Conservation (phyloP, 2,797 vertebrate genomes). For the Pseudochaenichthys georgianus region DNA sequence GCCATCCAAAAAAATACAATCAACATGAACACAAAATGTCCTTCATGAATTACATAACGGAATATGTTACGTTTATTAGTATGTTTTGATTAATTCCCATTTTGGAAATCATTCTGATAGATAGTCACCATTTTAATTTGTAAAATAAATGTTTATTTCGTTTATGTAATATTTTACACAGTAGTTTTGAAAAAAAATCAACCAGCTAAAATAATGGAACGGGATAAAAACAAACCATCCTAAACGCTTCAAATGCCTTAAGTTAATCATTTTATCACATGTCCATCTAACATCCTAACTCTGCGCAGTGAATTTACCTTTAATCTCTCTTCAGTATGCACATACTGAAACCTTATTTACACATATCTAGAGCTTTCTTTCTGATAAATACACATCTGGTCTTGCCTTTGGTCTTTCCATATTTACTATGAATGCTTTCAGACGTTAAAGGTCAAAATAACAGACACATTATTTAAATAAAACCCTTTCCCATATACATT, state of each 20-base stretch:
- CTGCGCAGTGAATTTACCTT: slow-evolving; percentile 22
- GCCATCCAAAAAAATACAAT: slow-evolving; percentile 5
- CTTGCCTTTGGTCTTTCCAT: slow-evolving; percentile 50
- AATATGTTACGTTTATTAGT: slow-evolving; percentile 14
- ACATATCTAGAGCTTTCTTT: slow-evolving; percentile 23
- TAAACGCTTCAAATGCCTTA: not conserved
- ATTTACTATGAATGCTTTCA: slow-evolving; percentile 18
- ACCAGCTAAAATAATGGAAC: slow-evolving; percentile 11
- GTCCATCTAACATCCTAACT: slow-evolving; percentile 21
- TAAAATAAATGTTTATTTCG: not conserved
- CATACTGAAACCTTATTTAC: slow-evolving; percentile 42
- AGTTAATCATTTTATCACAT: slow-evolving; percentile 33
- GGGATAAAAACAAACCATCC: slow-evolving; percentile 24
- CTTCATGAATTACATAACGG: slow-evolving; percentile 5
- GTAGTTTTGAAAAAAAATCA: slow-evolving; percentile 1
- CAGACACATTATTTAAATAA: not conserved
- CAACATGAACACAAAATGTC: slow-evolving; percentile 35
- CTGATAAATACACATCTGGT: slow-evolving; percentile 6
- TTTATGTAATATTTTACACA: slow-evolving; percentile 13
- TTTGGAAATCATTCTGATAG: slow-evolving; percentile 3
- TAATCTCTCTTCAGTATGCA: slow-evolving; percentile 3
- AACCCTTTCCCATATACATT: not conserved
- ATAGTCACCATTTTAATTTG: not conserved
- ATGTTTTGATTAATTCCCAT: not conserved
- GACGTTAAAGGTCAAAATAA: not conserved